Evolutionary conservation across 2,113 vertebrate species (phyloP).

Genomic region (Hyla sarda): DNA sequence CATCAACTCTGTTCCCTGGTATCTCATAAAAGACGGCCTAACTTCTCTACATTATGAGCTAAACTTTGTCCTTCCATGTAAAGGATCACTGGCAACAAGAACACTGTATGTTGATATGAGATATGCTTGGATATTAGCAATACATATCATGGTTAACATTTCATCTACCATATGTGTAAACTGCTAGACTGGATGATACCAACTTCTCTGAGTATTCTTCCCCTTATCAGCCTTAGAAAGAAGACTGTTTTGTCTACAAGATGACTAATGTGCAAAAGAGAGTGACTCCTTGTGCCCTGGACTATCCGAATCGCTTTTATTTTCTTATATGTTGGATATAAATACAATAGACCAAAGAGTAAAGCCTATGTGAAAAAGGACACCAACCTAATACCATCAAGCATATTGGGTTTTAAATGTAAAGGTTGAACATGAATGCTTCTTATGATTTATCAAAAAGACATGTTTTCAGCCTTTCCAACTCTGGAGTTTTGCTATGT

Average conservation of each 20-base stretch:
- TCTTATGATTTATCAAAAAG: slow-evolving; percentile 53
- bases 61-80: slow-evolving; percentile 68
- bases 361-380: slow-evolving; percentile 80
- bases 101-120: slow-evolving; percentile 61
- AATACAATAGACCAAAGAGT: slow-evolving; percentile 98
- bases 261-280: slow-evolving; percentile 70
- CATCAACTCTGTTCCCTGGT: slow-evolving; percentile 76
- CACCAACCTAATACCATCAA: slow-evolving; percentile 70
- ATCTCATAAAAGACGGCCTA: slow-evolving; percentile 76
- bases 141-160: slow-evolving; percentile 71
- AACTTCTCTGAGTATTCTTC: slow-evolving; percentile 65
- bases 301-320: slow-evolving; percentile 89
- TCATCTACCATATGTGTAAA: slow-evolving; percentile 62
- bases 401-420: slow-evolving; percentile 67
- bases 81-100: slow-evolving; percentile 68
- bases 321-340: slow-evolving; percentile 85
- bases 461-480: slow-evolving; percentile 64
- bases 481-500: slow-evolving; percentile 63
- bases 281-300: slow-evolving; percentile 79
- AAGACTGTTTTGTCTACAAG: slow-evolving; percentile 70
- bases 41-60: slow-evolving; percentile 70
- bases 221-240: slow-evolving; percentile 70
- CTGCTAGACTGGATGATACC: slow-evolving; percentile 66
- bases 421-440: slow-evolving; percentile 68
- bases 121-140: slow-evolving; percentile 72